These are phyloP conservation scores for Thalassarche chlororhynchos DNA, from an alignment of 2,113 vertebrate species.

Conservation along the genomic window DNA sequence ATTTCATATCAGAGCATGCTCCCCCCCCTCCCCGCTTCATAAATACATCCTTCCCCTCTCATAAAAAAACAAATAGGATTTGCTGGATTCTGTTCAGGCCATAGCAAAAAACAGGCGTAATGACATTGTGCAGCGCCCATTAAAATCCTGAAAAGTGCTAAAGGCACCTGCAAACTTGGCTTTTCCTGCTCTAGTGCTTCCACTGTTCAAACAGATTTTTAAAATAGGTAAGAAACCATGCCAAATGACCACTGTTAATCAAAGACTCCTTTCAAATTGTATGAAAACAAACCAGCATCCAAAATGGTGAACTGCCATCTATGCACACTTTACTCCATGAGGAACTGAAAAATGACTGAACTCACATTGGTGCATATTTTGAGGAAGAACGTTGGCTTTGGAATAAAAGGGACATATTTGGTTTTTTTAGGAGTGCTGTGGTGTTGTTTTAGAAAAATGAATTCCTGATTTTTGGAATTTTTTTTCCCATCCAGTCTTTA, in stretches of 20 bases:
- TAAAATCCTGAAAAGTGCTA: neutral
- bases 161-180: neutral
- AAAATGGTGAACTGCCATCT: neutral
- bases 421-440: neutral
- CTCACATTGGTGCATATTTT: neutral
- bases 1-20: neutral
- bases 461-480: neutral
- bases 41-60: neutral
- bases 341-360: neutral
- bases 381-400: neutral
- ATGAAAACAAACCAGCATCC: neutral
- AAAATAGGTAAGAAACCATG: neutral
- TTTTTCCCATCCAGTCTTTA: neutral
- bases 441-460: neutral
- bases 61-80: neutral
- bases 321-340: neutral
- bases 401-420: neutral
- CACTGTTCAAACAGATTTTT: neutral
- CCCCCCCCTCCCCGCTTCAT: neutral
- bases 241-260: neutral
- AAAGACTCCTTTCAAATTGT: conserved; percentile 5
- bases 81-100: neutral
- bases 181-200: neutral
- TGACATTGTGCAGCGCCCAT: neutral
- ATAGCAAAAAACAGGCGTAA: neutral